Percentiles rank a stretch among this genome's conserved stretches.
phyloP scores from a whole-genome alignment of 2,888 invertebrate genomes.

The Campaea margaritaria region DNA sequence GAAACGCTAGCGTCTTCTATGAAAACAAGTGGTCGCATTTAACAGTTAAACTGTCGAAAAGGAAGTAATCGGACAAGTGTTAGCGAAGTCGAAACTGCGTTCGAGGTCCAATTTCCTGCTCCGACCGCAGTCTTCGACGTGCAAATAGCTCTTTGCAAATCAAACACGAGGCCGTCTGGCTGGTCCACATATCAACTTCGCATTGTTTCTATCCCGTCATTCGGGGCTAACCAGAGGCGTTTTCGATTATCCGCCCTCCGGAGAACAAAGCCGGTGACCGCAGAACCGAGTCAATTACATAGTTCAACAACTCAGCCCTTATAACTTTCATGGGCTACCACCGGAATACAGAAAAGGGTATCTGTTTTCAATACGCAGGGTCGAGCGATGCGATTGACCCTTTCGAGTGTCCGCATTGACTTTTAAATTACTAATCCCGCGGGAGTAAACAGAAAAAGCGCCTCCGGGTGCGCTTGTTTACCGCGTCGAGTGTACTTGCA shows the following conservation, averaged over 20 bases:
- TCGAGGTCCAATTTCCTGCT: slow-evolving; percentile 78
- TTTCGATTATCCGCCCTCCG: slow-evolving; percentile 82
- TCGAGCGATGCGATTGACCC: slow-evolving; percentile 81
- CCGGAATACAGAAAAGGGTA: slow-evolving; percentile 85
- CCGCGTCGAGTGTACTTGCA: slow-evolving; percentile 81
- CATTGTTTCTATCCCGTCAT: slow-evolving; percentile 81
- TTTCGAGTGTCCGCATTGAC: slow-evolving; percentile 85
- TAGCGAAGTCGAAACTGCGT: slow-evolving; percentile 62
- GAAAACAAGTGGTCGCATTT: slow-evolving; percentile 65
- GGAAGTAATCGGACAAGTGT: slow-evolving; percentile 80
- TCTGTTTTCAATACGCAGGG: slow-evolving; percentile 82
- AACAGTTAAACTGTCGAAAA: slow-evolving; percentile 58
- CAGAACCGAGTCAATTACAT: slow-evolving; percentile 85
- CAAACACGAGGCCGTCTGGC: slow-evolving; percentile 81
- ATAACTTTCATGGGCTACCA: slow-evolving; percentile 83
- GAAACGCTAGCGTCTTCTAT: slow-evolving; percentile 57
- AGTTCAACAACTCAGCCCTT: slow-evolving; percentile 85
- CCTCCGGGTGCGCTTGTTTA: slow-evolving; percentile 76
- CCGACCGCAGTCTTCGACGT: slow-evolving; percentile 73
- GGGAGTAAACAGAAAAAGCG: slow-evolving; percentile 78
- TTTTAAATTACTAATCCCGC: slow-evolving; percentile 85
- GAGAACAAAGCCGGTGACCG: slow-evolving; percentile 83
- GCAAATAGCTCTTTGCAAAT: slow-evolving; percentile 84
- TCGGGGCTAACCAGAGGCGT: slow-evolving; percentile 82
- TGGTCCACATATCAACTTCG: slow-evolving; percentile 83